These are phyloP conservation scores for Autographa pulchrina DNA, from an alignment of 2,888 invertebrate genomes.

Conservation along the genomic window DNA sequence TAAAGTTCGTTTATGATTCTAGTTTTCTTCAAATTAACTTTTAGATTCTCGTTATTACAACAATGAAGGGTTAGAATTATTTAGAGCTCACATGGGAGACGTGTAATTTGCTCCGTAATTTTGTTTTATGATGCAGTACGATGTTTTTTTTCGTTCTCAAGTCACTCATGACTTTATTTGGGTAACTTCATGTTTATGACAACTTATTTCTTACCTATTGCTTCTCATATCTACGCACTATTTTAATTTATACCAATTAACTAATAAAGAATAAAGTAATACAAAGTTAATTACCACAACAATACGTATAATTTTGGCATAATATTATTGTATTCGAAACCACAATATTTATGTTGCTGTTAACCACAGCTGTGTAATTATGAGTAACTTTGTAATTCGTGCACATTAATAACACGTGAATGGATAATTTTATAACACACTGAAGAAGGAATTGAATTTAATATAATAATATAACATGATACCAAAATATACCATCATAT, in stretches of 20 bases:
- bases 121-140: neutral
- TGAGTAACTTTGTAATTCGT: neutral
- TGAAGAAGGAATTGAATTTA: neutral
- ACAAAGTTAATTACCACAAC: no score
- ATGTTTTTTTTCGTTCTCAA: no score
- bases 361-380: conserved; percentile 1
- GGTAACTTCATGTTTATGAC: no score
- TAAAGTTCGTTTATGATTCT: conserved; percentile 1
- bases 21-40: conserved; percentile 4
- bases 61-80: conserved; percentile 4
- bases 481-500: neutral
- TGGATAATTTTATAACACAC: neutral
- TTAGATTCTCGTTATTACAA: conserved; percentile 3
- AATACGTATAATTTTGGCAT: neutral
- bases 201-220: no score
- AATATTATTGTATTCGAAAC: neutral
- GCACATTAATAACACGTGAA: neutral
- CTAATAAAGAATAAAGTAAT: no score
- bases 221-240: no score
- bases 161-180: no score
- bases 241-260: no score
- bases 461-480: neutral
- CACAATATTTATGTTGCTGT: conserved; percentile 4
- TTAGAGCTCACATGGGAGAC: neutral
- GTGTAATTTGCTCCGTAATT: neutral